Conservation (phyloP, 64 coral and sea anemone genomes). For the Montipora efflorescens region DNA sequence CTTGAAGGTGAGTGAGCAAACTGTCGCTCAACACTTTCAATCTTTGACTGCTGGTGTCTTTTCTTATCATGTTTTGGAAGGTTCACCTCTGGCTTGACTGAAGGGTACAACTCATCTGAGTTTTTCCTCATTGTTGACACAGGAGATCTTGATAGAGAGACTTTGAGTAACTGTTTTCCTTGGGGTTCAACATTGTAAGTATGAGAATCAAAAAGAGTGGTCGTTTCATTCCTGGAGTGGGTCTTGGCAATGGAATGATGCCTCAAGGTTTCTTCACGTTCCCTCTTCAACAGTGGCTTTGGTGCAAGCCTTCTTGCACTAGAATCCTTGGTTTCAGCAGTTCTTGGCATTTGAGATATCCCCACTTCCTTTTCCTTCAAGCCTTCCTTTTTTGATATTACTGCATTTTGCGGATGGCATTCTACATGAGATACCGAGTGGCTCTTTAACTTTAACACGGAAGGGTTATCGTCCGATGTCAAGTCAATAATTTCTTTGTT, state of each 20-base stretch:
- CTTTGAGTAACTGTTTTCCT: neutral
- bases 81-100: neutral
- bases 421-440: neutral
- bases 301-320: neutral
- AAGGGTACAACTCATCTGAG: neutral
- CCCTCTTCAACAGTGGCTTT: neutral
- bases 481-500: slow-evolving; percentile 37
- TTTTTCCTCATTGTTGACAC: neutral
- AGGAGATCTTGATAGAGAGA: neutral
- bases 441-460: neutral
- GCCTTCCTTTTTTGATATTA: neutral
- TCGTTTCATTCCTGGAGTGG: neutral
- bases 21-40: neutral
- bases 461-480: slow-evolving; percentile 40
- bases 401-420: neutral
- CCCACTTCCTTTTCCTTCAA: neutral
- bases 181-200: slow-evolving; percentile 14
- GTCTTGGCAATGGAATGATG: neutral
- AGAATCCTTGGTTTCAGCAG: neutral
- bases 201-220: neutral
- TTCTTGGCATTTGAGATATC: neutral
- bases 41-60: neutral
- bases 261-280: slow-evolving; percentile 1
- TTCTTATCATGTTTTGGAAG: slow-evolving; percentile 5
- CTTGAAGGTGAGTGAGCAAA: slow-evolving; percentile 29